Base-by-base conservation (phyloP, 2,113 vertebrate genomes). In the Brevimyrus niger region DNA sequence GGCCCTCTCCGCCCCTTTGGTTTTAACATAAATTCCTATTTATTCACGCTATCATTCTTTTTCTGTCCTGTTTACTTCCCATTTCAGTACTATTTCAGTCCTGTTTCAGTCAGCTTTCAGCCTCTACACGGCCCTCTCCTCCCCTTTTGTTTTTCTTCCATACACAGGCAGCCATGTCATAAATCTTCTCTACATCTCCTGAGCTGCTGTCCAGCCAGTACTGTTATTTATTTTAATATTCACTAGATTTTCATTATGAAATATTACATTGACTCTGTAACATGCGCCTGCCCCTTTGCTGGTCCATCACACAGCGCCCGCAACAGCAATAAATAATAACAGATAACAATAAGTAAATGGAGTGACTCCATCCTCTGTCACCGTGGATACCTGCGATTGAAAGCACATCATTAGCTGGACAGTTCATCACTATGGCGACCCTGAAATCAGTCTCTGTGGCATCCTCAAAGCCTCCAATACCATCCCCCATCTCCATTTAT, bases 221-320 rank as follows among this genome's bases (percentile, higher is more conserved):
- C 13, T 35, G 47, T 87, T 87, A 87, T 87, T 87, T 53, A 51
- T 53, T 87, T 87, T 87, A 87, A 87, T 55, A 87, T 87, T 87
- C 85, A 53, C 27, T 27, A 50, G 27, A 87, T 87, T 87, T 87
- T 53, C 31, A 86, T 35, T 87, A 47, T 87, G 85, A 51, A 87
- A 87, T 53, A 53, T 87, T 35, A 87, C 27, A 53, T 87, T 53
- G 27, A 87, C 31, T 87, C 27, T 31, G 31, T 53, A 35, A 53
- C 31, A 53, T 48, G 47, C 15, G 27, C n/a, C 85, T 53, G 27
- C 48, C 48, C 85, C 50, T 87, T 35, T 53, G 85, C 85, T 38
- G n/a, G 48, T 87, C 85, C 85, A 87, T 87, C 85, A 87, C 48
- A 27, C 23, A 46, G 23, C 23, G 4, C 83, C 83, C 44, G 47